Evolutionary conservation across 1,140 invertebrate genomes (phyloP).

Genomic region (Ceratina calcarata): DNA sequence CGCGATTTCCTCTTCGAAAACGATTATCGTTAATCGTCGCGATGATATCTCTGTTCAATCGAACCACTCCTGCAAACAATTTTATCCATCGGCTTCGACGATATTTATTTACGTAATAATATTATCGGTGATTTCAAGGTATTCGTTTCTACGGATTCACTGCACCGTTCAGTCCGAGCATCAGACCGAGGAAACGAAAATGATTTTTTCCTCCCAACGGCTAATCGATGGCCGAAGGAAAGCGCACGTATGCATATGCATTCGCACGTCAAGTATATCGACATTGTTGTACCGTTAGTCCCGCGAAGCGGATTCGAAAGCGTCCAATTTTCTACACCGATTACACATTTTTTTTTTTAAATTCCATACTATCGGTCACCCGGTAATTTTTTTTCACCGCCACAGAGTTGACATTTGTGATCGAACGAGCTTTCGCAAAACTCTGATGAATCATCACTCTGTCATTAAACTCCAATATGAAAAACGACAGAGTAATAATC

Average conservation of each 20-base stretch:
- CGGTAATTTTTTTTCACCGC: no score
- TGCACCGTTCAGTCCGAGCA: not conserved
- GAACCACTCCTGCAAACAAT: no score
- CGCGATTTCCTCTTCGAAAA: no score
- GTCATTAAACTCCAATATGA: not conserved
- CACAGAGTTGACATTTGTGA: no score
- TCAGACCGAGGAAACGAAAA: not conserved
- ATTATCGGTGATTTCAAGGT: no score
- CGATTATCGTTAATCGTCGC: no score
- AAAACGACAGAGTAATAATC: not conserved
- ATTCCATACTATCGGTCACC: not conserved
- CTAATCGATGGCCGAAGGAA: constrained; percentile 25
- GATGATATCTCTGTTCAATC: no score
- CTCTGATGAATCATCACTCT: not conserved
- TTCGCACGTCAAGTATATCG: constrained; percentile 19
- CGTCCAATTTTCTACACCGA: constrained; percentile 31
- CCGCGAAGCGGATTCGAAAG: constrained; percentile 18
- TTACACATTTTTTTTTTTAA: not conserved
- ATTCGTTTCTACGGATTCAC: no score
- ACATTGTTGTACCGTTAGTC: constrained; percentile 21
- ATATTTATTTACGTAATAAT: no score
- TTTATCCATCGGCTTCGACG: no score
- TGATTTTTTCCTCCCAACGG: not conserved
- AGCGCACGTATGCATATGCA: constrained; percentile 13
- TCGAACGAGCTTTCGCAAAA: no score